Evolutionary conservation across 2,888 invertebrate genomes (phyloP), one percentile per base, ranked within the genome.

Genomic region (Ametastegia equiseti): DNA sequence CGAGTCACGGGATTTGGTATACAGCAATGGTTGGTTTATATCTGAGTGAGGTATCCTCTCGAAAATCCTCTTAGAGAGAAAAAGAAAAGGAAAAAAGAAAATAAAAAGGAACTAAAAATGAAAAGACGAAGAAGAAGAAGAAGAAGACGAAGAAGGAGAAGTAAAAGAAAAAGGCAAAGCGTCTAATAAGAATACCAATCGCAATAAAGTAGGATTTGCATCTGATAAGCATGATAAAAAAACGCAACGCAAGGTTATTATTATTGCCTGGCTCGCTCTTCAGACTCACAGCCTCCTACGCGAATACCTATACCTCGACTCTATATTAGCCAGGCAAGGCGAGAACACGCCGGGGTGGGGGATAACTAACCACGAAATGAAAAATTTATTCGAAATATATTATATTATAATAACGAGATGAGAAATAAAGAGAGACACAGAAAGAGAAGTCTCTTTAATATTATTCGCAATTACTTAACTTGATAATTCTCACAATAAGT

Each of bases 201-300:
- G 90, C 88, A 89, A 88, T 91, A 90, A 91, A 91, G 87, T 87
- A 90, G 90, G 89, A 89, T 90, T 91, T 91, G 88, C 90, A 89
- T 89, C 88, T 89, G 89, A 90, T 90, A 90, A 91, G 88, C 86
- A 87, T 87, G 86, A 86, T 87, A 88, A 89, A 91, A 90, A 91
- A 87, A 84, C 84, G 86, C 88, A 85, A 83, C 86, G 88, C 86
- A 88, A 88, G 88, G 86, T 86, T 87, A 83, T 89, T 86, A 60
- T 75, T 36, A 79, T 79, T 60, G 42, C 60, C 30, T 39, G 23
- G n/a, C 30, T 77, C 80, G 69, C 33, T n/a, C n/a, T n/a, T n/a
- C n/a, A n/a, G n/a, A n/a, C n/a, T n/a, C n/a, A n/a, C n/a, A n/a
- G n/a, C n/a, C n/a, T n/a, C 80, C 83, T 73, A 33, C 65, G 73